phyloP scores from a whole-genome alignment of 2,113 vertebrate species.

The Paradisaea rubra region DNA sequence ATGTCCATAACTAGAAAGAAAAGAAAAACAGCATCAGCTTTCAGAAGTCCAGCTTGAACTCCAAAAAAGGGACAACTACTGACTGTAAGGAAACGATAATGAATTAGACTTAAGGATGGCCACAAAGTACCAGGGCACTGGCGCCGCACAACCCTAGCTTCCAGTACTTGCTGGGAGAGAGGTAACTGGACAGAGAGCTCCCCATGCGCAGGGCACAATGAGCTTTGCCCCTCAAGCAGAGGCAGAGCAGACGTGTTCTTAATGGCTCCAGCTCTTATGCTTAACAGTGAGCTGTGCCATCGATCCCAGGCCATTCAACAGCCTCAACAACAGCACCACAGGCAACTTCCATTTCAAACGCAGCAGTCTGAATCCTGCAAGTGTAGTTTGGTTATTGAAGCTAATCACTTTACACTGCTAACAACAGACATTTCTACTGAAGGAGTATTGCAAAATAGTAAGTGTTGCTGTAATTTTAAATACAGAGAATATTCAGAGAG shows the following conservation, averaged over 20 bases:
- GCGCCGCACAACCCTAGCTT: not conserved
- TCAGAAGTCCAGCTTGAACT: not conserved
- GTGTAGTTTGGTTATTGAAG: not conserved
- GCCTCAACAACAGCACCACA: not conserved
- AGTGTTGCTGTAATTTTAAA: not conserved
- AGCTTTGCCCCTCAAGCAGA: not conserved
- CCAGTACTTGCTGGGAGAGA: not conserved
- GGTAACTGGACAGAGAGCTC: not conserved
- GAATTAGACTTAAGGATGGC: not conserved
- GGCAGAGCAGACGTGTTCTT: not conserved
- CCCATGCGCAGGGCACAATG: not conserved
- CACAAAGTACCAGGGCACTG: not conserved
- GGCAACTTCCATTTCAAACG: not conserved
- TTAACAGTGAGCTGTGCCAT: not conserved
- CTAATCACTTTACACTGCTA: not conserved
- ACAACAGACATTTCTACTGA: not conserved
- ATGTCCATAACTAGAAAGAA: conserved; percentile 90
- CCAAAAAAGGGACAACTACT: not conserved
- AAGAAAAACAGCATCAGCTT: not conserved
- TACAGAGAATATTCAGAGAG: not conserved
- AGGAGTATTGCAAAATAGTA: not conserved
- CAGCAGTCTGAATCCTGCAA: not conserved
- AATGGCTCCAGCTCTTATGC: not conserved
- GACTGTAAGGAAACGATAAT: rapidly evolving
- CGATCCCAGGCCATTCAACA: not conserved